Evolutionary conservation across 1,140 invertebrate species (phyloP).

Genomic region (Chionoecetes opilio): DNA sequence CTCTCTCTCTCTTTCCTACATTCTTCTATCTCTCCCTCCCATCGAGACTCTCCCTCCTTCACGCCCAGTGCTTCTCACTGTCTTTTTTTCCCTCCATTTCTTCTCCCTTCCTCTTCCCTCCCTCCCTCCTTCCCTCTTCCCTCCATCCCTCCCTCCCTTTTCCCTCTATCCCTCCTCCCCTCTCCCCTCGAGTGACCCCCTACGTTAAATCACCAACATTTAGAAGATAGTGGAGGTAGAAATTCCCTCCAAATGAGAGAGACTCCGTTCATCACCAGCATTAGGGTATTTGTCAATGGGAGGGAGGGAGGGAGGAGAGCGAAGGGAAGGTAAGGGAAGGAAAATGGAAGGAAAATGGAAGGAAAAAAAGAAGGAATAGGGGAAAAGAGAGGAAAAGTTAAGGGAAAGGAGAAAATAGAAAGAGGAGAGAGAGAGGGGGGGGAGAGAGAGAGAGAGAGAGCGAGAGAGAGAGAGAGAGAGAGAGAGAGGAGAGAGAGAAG

Average conservation of each 20-base stretch:
- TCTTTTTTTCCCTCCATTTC: not conserved
- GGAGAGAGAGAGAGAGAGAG: not conserved
- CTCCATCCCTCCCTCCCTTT: no score
- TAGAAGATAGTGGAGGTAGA: conserved; percentile 10
- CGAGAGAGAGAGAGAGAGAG: not conserved
- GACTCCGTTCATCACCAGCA: conserved; percentile 13
- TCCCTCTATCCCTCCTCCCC: not conserved
- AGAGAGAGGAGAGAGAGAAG: not conserved
- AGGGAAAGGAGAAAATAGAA: not conserved
- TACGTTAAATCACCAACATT: conserved; percentile 4
- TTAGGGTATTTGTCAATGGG: conserved; percentile 30
- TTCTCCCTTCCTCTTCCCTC: not conserved
- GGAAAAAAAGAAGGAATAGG: not conserved
- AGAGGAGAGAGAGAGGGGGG: not conserved
- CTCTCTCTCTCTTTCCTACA: not conserved
- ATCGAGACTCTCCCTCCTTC: not conserved
- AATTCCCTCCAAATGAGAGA: conserved; percentile 28
- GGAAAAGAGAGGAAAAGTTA: not conserved
- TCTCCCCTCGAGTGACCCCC: not conserved
- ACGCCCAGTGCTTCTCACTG: not conserved
- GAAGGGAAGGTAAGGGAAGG: not conserved
- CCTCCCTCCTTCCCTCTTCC: not conserved
- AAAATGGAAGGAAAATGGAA: not conserved
- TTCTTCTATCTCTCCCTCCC: not conserved
- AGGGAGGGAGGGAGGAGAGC: not conserved